Conservation (phyloP, 2,888 invertebrate species). For the Drosophila paucipuncta region DNA sequence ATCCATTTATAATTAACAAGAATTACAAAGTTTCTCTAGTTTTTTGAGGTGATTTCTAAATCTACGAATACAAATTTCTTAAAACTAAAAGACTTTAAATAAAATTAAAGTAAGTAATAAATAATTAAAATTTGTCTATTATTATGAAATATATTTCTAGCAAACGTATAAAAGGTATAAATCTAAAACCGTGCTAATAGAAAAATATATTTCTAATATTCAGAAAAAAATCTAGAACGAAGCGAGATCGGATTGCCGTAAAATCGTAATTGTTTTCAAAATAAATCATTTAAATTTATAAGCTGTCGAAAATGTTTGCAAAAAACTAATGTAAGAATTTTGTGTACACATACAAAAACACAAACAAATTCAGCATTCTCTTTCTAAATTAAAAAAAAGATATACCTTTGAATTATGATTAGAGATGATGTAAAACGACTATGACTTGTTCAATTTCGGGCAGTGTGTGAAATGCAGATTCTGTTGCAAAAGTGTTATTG, state of each 20-base stretch:
- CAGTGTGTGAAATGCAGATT: constrained; percentile 22
- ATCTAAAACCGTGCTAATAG: too few species aligned
- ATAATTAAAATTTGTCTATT: neutral
- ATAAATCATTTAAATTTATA: neutral
- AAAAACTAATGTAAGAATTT: neutral
- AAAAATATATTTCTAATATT: too few species aligned
- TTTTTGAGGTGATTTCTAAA: neutral
- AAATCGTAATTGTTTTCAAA: neutral
- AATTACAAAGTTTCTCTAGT: neutral
- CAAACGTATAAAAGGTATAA: too few species aligned
- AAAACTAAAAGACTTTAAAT: neutral
- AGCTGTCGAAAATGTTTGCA: neutral
- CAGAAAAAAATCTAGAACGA: neutral
- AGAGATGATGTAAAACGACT: neutral
- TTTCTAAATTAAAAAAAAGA: neutral
- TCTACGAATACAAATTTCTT: neutral
- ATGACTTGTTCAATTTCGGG: neutral
- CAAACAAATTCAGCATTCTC: neutral
- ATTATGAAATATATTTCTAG: neutral
- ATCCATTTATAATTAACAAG: neutral
- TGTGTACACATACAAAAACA: neutral
- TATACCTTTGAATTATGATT: neutral
- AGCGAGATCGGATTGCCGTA: neutral
- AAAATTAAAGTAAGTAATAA: too few species aligned
- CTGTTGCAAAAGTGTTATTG: constrained; percentile 37